Base-by-base conservation (phyloP, 2,888 invertebrate species). In the Zaprionus bogoriensis region DNA sequence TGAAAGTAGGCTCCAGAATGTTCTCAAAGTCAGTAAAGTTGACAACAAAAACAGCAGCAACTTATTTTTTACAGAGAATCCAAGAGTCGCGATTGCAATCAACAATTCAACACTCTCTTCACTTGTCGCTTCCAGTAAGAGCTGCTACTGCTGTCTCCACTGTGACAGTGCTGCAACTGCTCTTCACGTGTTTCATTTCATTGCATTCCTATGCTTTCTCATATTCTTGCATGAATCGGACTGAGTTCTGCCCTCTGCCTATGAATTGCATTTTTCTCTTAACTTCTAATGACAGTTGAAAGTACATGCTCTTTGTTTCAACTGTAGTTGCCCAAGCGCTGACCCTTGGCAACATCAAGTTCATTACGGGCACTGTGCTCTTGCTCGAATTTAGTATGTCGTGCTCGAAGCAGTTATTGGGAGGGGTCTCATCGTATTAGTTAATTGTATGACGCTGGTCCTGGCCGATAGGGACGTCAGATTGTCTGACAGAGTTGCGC, bases 311-410 rank as follows among this genome's bases (percentile, higher is more conserved):
- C 55, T 67, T 60, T 41, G 53, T 28, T 63, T 67, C 64, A 48
- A 46, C 38, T 73, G 83, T 73, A 79, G 30, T 46, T 45, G 7
- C 4, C 6, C 62, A 64, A 85, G 72, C 73, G 74, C 69, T 87
- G 87, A 84, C 87, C 87, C 68, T 59, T 62, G 79, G 44, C 71
- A 87, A 87, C 73, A 81, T 87, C 59, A 74, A 87, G 81, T 84
- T 55, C 55, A 69, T 69, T 78, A n/a, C n/a, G 74, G 65, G 62
- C 60, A 48, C 32, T 51, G 23, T 42, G 32, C 23, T 39, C 46
- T 51, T 53, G 65, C 50, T 59, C 41, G n/a, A n/a, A n/a, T n/a
- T 63, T 61, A 28, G 47, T 67, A 41, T 41, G 52, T 52, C 30
- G 30, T 42, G 25, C 46, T 30, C 22, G 22, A 30, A 14, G 22